Base-by-base conservation (phyloP, 2,888 invertebrate species). In the Crocallis elinguaria region DNA sequence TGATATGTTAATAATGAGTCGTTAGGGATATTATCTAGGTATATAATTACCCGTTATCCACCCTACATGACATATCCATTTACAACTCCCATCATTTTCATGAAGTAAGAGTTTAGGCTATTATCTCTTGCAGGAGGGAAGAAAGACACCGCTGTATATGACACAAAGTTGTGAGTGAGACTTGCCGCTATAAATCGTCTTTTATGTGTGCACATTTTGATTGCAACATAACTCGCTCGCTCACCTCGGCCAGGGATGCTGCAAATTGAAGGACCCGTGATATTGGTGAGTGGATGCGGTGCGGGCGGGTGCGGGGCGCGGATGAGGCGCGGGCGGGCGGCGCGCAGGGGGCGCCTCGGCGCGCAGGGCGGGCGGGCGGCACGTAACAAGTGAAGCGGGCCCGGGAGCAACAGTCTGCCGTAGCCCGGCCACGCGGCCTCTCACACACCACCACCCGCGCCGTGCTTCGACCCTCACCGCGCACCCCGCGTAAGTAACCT, bases 331-430 rank as follows among this genome's bases (percentile, higher is more conserved):
- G 70, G 64, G 63, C 64, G 60, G 69, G 67, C 64, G 67, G 72
- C 55, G 70, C 64, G 75, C 68, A 66, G 71, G 69, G 75, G 75
- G 73, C 66, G 70, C 64, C 65, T 67, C 72, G 64, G 72, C 74
- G 80, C 77, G 81, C 79, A 77, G 82, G 82, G 81, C 77, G 77
- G 79, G 83, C 77, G 85, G 85, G 84, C 72, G 84, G 86, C 85
- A 86, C 82, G 90, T 90, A 90, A 90, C 90, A 90, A 90, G 90
- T 89, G 88, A 89, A 87, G 86, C 86, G 88, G 84, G 77, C 90
- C 90, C 82, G 89, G 90, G 90, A 88, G 90, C 90, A 91, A 91
- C 90, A 91, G 90, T 91, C 89, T 91, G 90, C 90, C 89, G 88
- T 82, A 83, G 89, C 89, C 84, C 90, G 88, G 89, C 87, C 87